Percentiles rank a stretch among this genome's conserved stretches.
Conservation (phyloP, 2,888 invertebrate genomes). For the Subacronicta megacephala region DNA sequence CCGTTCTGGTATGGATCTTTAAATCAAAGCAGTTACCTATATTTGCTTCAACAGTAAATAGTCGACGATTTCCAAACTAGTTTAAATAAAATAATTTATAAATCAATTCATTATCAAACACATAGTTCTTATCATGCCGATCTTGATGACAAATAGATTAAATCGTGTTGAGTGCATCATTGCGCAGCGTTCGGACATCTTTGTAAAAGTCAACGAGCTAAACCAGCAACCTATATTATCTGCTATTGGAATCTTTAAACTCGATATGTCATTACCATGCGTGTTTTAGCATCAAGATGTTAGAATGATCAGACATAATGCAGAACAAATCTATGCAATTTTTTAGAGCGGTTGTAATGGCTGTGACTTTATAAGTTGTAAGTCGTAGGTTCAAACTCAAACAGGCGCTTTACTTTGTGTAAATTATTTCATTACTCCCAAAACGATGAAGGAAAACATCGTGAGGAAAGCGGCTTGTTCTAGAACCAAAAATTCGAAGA, state of each 20-base stretch:
- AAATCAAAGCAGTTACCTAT: no score
- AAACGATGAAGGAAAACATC: no score
- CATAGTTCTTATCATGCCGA: slow-evolving; percentile 17
- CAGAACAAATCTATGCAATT: no score
- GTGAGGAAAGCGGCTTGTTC: no score
- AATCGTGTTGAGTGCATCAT: slow-evolving; percentile 36
- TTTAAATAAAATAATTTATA: slow-evolving; percentile 25
- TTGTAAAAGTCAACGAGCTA: slow-evolving; percentile 46
- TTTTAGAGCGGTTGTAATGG: no score
- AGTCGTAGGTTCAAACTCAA: no score
- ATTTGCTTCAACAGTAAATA: not conserved
- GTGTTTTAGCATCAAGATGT: slow-evolving; percentile 11
- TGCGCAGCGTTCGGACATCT: slow-evolving; percentile 33
- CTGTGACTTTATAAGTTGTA: no score
- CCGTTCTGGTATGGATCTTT: no score
- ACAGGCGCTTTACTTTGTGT: no score
- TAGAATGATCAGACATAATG: not conserved
- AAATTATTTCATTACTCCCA: no score
- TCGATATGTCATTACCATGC: slow-evolving; percentile 30
- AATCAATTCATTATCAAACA: slow-evolving; percentile 35
- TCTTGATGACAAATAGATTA: slow-evolving; percentile 50
- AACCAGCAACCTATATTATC: slow-evolving; percentile 47
- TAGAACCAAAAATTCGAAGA: no score
- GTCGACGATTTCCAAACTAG: not conserved
- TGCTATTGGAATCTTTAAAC: slow-evolving; percentile 27